These are phyloP conservation scores for Stichodactyla mertensii DNA, from an alignment of 64 coral and sea anemone genomes.

Conservation along the genomic window DNA sequence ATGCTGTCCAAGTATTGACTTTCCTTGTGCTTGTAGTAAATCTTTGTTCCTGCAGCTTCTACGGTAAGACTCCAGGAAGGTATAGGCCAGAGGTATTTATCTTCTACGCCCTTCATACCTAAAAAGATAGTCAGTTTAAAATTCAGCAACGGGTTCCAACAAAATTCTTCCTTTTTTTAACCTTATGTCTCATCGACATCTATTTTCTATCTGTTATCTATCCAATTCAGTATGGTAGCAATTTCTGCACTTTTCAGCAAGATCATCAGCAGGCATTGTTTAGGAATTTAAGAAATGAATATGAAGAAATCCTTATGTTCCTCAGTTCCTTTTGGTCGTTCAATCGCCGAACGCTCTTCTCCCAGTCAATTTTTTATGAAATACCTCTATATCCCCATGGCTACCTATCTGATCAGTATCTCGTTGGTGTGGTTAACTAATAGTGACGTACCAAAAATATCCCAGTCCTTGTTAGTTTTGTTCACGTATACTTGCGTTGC, in stretches of 20 bases:
- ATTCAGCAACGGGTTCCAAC: too few relatives aligned
- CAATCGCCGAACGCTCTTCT: too few relatives aligned
- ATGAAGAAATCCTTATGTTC: too few relatives aligned
- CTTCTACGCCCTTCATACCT: not conserved
- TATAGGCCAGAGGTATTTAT: not conserved
- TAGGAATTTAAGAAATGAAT: too few relatives aligned
- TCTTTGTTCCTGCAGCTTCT: slow-evolving; percentile 26
- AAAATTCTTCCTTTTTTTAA: not conserved
- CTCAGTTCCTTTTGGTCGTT: too few relatives aligned
- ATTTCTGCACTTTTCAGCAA: too few relatives aligned
- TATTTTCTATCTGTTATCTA: not conserved
- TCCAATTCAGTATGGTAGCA: too few relatives aligned
- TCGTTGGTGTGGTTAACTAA: not conserved
- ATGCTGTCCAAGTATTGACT: slow-evolving; percentile 21
- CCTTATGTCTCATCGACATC: not conserved
- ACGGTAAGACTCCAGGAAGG: not conserved
- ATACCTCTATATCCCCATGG: too few relatives aligned
- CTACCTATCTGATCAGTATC: not conserved
- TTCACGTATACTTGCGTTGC: slow-evolving; percentile 25
- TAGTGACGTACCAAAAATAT: slow-evolving; percentile 3
- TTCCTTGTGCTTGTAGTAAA: slow-evolving; percentile 27
- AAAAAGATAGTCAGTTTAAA: too few relatives aligned
- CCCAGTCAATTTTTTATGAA: too few relatives aligned
- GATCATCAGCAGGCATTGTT: too few relatives aligned
- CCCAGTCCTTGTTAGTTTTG: slow-evolving; percentile 9